Evolutionary conservation across 2,113 vertebrate genomes (phyloP).

Genomic region (Proteles cristata): DNA sequence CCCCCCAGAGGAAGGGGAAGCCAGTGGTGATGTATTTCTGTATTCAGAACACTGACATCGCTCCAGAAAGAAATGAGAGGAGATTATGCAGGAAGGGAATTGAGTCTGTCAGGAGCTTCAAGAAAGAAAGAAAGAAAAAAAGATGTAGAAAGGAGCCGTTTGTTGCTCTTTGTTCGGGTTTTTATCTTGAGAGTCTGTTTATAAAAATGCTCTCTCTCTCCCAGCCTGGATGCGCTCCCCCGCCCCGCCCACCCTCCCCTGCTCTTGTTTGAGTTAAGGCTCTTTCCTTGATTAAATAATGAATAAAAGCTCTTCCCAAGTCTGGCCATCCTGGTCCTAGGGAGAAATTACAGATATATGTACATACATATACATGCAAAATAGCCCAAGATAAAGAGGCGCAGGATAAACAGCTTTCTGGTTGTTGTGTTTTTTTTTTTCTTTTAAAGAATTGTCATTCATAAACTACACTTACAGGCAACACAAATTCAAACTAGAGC

Average conservation of each 20-base stretch:
- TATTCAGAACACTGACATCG: conserved; percentile 33
- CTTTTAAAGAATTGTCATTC: conserved; percentile 50
- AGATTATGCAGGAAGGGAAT: conserved; percentile 67
- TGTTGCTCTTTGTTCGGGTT: conserved; percentile 74
- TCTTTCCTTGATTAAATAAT: conserved; percentile 79
- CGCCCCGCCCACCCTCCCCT: background rate
- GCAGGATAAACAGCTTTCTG: conserved; percentile 58
- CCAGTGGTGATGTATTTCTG: conserved; percentile 20
- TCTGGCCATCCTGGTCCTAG: conserved; percentile 48
- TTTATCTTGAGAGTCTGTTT: conserved; percentile 74
- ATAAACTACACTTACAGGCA: conserved; percentile 4
- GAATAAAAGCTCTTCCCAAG: conserved; percentile 67
- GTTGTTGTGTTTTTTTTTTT: background rate
- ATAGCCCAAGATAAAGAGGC: conserved; percentile 50
- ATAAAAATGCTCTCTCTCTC: conserved; percentile 58
- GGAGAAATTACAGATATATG: conserved; percentile 71
- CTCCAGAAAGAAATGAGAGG: conserved; percentile 64
- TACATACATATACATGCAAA: conserved; percentile 72
- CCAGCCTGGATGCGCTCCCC: background rate
- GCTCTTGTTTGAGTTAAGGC: conserved; percentile 65
- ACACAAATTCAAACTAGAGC: background rate
- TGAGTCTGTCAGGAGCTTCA: conserved; percentile 69
- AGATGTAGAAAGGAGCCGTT: conserved; percentile 52
- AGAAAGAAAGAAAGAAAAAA: conserved; percentile 32
- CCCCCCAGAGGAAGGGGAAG: background rate